Percentiles rank a stretch among this genome's conserved stretches.
phyloP scores from a whole-genome alignment of 2,797 vertebrate genomes.

The Pachyuromys duprasi region DNA sequence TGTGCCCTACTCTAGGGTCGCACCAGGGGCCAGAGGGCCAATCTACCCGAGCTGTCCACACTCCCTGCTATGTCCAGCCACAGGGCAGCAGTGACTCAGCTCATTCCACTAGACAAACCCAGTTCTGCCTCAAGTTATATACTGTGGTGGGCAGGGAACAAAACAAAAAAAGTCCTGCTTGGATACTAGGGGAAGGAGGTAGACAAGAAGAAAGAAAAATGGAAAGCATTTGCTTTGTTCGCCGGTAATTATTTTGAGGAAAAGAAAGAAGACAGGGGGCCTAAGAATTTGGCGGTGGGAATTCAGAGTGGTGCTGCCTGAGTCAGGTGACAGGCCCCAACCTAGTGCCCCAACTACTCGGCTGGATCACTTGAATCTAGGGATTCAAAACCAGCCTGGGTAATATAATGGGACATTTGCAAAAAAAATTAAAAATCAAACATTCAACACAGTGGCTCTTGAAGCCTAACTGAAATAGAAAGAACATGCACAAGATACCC shows the following conservation, averaged over 20 bases:
- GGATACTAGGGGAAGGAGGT: neutral
- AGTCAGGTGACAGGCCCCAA: neutral
- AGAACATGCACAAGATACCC: neutral
- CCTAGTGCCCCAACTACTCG: too few relatives aligned
- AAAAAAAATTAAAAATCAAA: neutral
- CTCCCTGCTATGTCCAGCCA: neutral
- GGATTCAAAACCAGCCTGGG: neutral
- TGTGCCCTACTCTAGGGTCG: neutral
- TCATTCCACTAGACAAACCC: neutral
- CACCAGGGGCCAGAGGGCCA: neutral
- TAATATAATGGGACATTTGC: neutral
- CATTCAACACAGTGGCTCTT: neutral
- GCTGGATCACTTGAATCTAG: neutral
- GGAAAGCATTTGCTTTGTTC: neutral
- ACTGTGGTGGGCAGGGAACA: neutral
- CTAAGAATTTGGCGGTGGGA: neutral
- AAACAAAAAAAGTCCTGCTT: neutral
- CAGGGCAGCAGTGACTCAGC: neutral
- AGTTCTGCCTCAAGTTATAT: neutral
- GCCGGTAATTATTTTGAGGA: neutral
- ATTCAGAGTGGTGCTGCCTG: neutral
- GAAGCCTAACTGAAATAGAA: neutral
- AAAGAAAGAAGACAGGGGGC: neutral
- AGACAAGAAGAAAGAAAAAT: neutral
- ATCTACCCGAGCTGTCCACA: neutral